Base-by-base conservation (phyloP, 2,888 invertebrate genomes). In the Caenorhabditis sinica region DNA sequence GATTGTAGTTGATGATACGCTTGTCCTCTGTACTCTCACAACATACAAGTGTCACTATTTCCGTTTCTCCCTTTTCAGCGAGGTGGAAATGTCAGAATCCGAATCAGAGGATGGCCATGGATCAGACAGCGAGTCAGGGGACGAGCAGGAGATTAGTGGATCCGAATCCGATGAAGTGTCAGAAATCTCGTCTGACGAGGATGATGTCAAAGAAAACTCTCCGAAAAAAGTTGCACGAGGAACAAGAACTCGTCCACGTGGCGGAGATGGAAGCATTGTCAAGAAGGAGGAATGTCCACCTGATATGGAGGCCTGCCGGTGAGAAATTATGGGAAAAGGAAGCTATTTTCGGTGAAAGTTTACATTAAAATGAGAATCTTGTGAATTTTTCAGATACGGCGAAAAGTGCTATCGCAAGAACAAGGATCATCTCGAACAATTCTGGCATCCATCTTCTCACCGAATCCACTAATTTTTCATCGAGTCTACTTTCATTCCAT, bases 351-450 rank as follows among this genome's bases (percentile, higher is more conserved):
- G n/a, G n/a, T n/a, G n/a, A n/a, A n/a, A 23, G 8, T 11, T 25
- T 33, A 23, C 33, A 17, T 45, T 53, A 23, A 30, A 56, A 56
- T 33, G 4, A 11, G n/a, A n/a, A n/a, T n/a, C 17, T 30, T n/a
- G 9, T 4, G 53, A 40, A 40, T 2, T 40, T 6, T 93, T 93
- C 88, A 92, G 91, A 73, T 93, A 93, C 87, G 93, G 93, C 0
- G 89, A 89, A 2, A 86, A 86, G 20, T 93, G 93, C 86, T 93
- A 93, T 80, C 93, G 93, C 86, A 93, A 91, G 73, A 93, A 91
- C 83, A 89, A 90, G n/a, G 89, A 90, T 5, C 93, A 93, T 77
- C 66, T 83, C 40, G 85, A 87, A 15, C 87, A 89, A 33, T 93
- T 90, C 83, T 87, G 86, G 81, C 93, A 93, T 82, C 91, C 92